Base-by-base conservation (phyloP, 2,888 invertebrate genomes). In the Drosophila paracracens region DNA sequence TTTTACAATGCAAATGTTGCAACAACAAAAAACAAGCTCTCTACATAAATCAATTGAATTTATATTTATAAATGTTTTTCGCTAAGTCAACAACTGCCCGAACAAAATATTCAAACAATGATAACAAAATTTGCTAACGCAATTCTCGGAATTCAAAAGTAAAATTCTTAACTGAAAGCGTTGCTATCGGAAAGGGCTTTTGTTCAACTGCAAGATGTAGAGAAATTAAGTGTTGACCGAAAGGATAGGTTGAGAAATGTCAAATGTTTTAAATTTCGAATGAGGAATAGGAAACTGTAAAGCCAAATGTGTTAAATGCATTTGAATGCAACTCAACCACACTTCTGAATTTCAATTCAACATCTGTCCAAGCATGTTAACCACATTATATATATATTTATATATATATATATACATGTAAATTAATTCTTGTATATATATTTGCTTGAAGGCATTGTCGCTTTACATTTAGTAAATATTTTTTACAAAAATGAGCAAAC, bases 11-110 rank as follows among this genome's bases (percentile, higher is more conserved):
- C 43, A 64, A 25, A 36, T 54, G 54, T 56, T 38, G 2, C 7
- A 10, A 46, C 16, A 33, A 18, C 21, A 46, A 62, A 63, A 68
- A 80, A 61, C 53, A 57, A 62, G 33, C 48, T 13, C 8, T 7
- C 29, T 13, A 27, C 67, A 77, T 68, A 56, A 50, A 65, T 64
- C 72, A 62, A 64, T 58, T 59, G 33, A 50, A 59, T 64, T 33
- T 27, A 21, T 63, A 67, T 56, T 77, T 35, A 13, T 36, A 46
- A 59, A 48, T 54, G 40, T 57, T 69, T 59, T 56, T 11, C 27
- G 33, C 43, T 29, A 58, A 56, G 43, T 51, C 51, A 73, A 58
- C 70, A 70, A 61, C 52, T 52, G 46, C 25, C 36, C 53, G 36
- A 25, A 46, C 16, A 25, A 59, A 27, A 35, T 63, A 46, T 62